Evolutionary conservation across 2,888 invertebrate species (phyloP), one percentile per base, ranked within the genome.

Genomic region (Dasypogon diadema): DNA sequence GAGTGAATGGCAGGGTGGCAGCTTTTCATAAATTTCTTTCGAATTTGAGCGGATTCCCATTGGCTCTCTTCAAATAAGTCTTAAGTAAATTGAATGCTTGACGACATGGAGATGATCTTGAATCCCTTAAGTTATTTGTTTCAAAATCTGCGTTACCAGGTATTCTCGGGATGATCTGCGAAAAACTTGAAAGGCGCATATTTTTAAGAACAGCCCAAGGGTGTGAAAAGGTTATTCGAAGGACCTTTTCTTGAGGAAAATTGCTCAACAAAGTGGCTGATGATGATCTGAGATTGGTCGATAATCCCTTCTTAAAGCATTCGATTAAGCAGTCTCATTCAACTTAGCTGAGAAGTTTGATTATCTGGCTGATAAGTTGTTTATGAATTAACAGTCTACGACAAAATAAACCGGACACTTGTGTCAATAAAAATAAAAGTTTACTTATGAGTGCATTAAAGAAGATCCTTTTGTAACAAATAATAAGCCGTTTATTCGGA

Each of bases 111-210:
- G 42, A 42, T 42, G n/a, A 42, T 8, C 51, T 16, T 21, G 60
- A 60, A 30, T 60, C 10, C 37, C 37, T 12, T n/a, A 37, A 34
- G 60, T 37, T 37, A 60, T 60, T 42, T 60, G 18, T 60, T 6
- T 12, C 18, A 37, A 60, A 18, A 34, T 60, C 26, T 18, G 14
- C 10, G 30, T 26, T 58, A 58, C 34, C 60, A 60, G 21, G 60
- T 60, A 60, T 60, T 18, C 12, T 42, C 4, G 42, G 34, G 12
- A 1, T 37, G 37, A 60, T 42, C 60, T 37, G 4, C 26, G 10
- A 60, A 60, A 60, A 60, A 8, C n/a, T 12, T 12, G 6, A 12
- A 42, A 42, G n/a, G n/a, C 42, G 30, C 8, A 30, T 30, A 5
- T n/a, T n/a, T 6, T 1, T 10, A 30, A 30, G 10, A 30, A 30